phyloP scores from a whole-genome alignment of 53 echinoderm and acorn worm species.

The Hippasteria phrygiana region DNA sequence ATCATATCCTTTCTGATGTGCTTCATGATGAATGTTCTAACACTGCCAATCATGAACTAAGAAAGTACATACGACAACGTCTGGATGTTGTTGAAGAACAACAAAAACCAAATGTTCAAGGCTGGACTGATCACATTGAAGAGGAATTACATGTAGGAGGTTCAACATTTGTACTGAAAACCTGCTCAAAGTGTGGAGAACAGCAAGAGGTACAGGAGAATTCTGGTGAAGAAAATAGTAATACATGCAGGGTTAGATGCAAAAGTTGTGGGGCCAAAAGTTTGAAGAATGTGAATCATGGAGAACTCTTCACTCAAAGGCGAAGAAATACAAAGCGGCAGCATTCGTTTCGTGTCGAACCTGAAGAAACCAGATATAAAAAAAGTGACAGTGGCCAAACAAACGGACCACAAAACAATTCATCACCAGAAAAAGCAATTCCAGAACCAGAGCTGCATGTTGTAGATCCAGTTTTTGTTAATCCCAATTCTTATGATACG shows the following conservation, averaged over 20 bases:
- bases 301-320: no score
- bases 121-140: slow-evolving; percentile 19
- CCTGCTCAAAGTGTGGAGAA: slow-evolving; percentile 29
- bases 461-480: slow-evolving; percentile 74
- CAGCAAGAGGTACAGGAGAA: slow-evolving; percentile 7
- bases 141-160: neutral
- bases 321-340: no score
- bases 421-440: neutral
- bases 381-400: no score
- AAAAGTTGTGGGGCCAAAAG: no score
- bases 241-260: no score
- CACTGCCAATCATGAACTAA: slow-evolving; percentile 26
- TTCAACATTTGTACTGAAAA: slow-evolving; percentile 18
- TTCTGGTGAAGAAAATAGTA: no score
- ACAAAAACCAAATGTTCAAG: slow-evolving; percentile 20
- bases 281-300: no score
- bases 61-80: slow-evolving; percentile 10
- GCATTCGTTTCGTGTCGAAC: no score
- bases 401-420: neutral
- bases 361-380: no score
- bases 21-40: slow-evolving; percentile 18
- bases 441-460: slow-evolving; percentile 31
- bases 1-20: neutral
- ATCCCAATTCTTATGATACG: slow-evolving; percentile 71
- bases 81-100: slow-evolving; percentile 31